Conservation (phyloP, 2,888 invertebrate genomes). For the Cephus nigrinus region DNA sequence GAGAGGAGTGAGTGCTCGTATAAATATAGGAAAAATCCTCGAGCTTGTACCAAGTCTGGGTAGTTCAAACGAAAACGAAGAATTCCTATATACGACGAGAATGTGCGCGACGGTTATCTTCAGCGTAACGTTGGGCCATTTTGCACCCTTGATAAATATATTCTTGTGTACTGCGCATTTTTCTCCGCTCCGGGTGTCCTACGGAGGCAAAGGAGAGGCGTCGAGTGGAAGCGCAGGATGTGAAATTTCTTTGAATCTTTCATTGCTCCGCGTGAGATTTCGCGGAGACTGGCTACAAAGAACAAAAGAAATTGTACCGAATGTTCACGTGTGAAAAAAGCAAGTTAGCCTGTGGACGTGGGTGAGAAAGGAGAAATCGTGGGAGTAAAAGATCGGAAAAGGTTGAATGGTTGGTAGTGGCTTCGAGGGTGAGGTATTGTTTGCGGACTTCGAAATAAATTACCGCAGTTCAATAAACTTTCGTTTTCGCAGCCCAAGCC, state of each 20-base stretch:
- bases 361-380: not conserved
- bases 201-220: not conserved
- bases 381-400: not conserved
- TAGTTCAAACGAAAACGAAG: not conserved
- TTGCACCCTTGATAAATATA: not conserved
- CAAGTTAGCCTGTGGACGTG: not conserved
- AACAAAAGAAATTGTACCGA: not conserved
- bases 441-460: slow-evolving; percentile 18
- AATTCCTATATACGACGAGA: not conserved
- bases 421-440: slow-evolving; percentile 4
- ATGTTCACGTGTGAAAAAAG: not conserved
- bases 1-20: not conserved
- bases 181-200: not conserved
- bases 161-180: not conserved
- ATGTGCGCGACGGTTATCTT: not conserved
- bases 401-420: not conserved
- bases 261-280: not conserved
- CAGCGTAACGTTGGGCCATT: not conserved
- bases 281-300: not conserved
- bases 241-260: not conserved
- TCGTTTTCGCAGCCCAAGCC: slow-evolving; percentile 11
- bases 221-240: not conserved
- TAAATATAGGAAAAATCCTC: not conserved
- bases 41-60: not conserved
- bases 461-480: slow-evolving; percentile 10